phyloP scores from a whole-genome alignment of 2,888 invertebrate genomes.

The Saturnia pavonia region DNA sequence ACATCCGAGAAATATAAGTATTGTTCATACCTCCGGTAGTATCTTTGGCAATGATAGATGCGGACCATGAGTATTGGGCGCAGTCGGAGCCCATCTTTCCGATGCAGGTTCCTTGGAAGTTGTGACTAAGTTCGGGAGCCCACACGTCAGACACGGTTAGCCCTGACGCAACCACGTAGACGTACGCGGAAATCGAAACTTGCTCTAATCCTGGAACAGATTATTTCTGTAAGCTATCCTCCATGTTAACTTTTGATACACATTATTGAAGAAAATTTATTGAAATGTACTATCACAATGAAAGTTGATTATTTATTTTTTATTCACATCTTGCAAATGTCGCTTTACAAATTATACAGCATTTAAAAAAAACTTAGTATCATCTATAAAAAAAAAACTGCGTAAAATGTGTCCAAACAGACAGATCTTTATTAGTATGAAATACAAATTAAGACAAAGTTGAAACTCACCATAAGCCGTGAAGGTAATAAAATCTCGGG shows the following conservation, averaged over 20 bases:
- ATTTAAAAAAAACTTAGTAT: too few species aligned
- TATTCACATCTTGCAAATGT: not conserved
- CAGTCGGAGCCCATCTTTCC: conserved; percentile 81
- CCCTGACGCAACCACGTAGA: conserved; percentile 59
- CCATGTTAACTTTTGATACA: not conserved
- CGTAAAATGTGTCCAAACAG: too few species aligned
- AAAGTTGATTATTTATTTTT: not conserved
- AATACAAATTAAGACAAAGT: not conserved
- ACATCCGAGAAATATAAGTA: not conserved
- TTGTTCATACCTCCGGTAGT: conserved; percentile 78
- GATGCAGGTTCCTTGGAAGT: conserved; percentile 84
- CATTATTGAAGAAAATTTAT: too few species aligned
- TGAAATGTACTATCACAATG: not conserved
- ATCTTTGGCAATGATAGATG: conserved; percentile 86
- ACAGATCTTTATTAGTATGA: too few species aligned
- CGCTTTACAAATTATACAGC: too few species aligned
- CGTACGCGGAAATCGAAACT: conserved; percentile 64
- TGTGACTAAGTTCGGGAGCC: conserved; percentile 83
- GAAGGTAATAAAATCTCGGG: conserved; percentile 84
- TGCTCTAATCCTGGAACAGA: conserved; percentile 56
- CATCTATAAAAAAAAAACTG: too few species aligned
- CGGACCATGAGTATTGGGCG: conserved; percentile 85
- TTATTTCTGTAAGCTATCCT: not conserved
- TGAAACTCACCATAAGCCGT: conserved; percentile 74
- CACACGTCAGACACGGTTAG: conserved; percentile 66